Evolutionary conservation across 2,888 invertebrate species (phyloP).

Genomic region (Crossocerus cetratus): DNA sequence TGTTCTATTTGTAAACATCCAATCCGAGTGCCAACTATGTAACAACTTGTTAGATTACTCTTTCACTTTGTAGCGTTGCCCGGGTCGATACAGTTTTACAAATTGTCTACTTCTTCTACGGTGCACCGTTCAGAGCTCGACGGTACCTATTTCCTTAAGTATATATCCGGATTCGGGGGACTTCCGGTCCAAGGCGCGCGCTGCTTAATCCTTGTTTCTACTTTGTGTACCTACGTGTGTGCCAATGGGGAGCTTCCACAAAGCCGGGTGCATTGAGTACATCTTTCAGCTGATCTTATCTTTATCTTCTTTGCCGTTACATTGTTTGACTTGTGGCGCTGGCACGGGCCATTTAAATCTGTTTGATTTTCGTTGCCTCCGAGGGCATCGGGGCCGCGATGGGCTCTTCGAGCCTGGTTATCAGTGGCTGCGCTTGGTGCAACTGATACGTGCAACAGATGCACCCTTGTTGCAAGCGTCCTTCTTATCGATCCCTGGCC

Average conservation of each 20-base stretch:
- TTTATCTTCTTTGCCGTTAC: slow-evolving; percentile 28
- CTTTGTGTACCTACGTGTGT: no score
- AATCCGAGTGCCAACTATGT: no score
- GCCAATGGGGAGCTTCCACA: not conserved
- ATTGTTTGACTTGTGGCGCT: slow-evolving; percentile 31
- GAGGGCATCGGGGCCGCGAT: not conserved
- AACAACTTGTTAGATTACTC: no score
- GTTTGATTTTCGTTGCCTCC: not conserved
- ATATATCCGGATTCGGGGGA: not conserved
- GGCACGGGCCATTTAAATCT: slow-evolving; percentile 28
- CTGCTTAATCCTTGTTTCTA: no score
- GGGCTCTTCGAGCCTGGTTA: not conserved
- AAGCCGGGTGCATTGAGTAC: not conserved
- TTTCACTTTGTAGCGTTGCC: no score
- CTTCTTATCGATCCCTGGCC: not conserved
- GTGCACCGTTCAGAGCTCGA: not conserved
- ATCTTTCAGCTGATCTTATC: slow-evolving; percentile 3
- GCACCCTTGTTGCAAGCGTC: not conserved
- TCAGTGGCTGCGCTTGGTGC: not conserved
- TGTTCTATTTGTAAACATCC: no score
- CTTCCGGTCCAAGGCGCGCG: not conserved
- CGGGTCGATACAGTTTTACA: no score
- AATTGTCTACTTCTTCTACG: no score
- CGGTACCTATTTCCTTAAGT: not conserved
- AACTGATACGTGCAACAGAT: slow-evolving; percentile 4